These are phyloP conservation scores for Synergus japonicus DNA, from an alignment of 2,888 invertebrate species.

Conservation along the genomic window DNA sequence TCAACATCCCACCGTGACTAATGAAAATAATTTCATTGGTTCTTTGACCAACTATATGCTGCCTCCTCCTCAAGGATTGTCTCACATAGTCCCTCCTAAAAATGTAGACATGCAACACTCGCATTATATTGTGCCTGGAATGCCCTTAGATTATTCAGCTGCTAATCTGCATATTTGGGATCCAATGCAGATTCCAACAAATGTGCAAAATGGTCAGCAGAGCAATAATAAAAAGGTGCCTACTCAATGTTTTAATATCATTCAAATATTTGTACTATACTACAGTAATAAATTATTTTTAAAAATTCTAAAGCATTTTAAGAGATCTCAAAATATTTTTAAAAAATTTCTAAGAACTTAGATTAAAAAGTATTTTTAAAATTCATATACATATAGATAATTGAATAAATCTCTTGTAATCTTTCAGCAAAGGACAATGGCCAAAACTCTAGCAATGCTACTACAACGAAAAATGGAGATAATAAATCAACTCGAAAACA, in stretches of 20 bases:
- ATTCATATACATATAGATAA: constrained; percentile 43
- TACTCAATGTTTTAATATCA: background rate
- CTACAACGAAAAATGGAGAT: constrained; percentile 82
- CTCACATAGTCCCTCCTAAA: constrained; percentile 68
- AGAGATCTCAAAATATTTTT: too few species aligned
- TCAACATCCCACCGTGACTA: constrained; percentile 65
- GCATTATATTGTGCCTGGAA: constrained; percentile 71
- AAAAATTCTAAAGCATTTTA: background rate
- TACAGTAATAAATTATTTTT: too few species aligned
- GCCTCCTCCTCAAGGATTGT: constrained; percentile 66
- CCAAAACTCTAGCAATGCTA: constrained; percentile 80
- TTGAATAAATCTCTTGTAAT: constrained; percentile 38
- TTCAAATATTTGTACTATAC: background rate
- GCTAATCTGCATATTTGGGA: constrained; percentile 73
- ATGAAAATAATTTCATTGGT: constrained; percentile 71
- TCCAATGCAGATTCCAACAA: constrained; percentile 64
- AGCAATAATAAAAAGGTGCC: constrained; percentile 67
- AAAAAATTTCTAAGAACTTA: too few species aligned
- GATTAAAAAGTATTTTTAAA: too few species aligned
- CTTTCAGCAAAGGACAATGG: constrained; percentile 73
- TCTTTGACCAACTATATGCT: constrained; percentile 70
- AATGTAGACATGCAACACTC: constrained; percentile 70
- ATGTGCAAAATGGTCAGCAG: constrained; percentile 66
- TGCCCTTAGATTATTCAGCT: constrained; percentile 68
- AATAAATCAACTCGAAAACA: constrained; percentile 81